A percentile compares a stretch with the other conserved stretches of the same genome.
Conservation (phyloP, 2,888 invertebrate genomes). For the Vesta saturnalis region DNA sequence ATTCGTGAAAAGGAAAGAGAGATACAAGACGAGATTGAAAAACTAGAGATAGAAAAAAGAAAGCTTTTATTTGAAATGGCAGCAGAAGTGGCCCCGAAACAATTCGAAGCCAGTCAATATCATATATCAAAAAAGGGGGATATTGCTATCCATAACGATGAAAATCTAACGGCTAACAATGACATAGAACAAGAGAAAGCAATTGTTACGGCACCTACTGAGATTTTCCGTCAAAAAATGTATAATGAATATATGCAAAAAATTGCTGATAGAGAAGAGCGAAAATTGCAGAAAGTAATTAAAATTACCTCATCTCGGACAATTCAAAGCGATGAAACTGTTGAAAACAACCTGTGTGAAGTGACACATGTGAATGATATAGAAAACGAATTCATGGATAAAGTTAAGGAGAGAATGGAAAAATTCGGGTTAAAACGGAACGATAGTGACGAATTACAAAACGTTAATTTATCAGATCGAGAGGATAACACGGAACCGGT, state of each 20-base stretch:
- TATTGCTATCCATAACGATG: slow-evolving; percentile 54
- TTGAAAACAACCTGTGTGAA: slow-evolving; percentile 29
- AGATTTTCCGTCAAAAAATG: slow-evolving; percentile 82
- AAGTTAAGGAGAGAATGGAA: slow-evolving; percentile 76
- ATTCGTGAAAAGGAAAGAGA: slow-evolving; percentile 75
- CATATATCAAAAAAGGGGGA: slow-evolving; percentile 64
- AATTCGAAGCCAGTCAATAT: slow-evolving; percentile 63
- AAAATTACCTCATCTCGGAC: slow-evolving; percentile 74
- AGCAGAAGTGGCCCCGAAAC: slow-evolving; percentile 60
- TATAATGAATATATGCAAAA: slow-evolving; percentile 84
- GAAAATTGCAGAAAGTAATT: slow-evolving; percentile 82
- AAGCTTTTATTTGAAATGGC: slow-evolving; percentile 56
- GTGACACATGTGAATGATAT: slow-evolving; percentile 66
- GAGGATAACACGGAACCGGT: slow-evolving; percentile 53
- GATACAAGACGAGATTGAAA: slow-evolving; percentile 72
- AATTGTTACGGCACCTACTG: slow-evolving; percentile 67
- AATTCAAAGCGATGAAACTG: slow-evolving; percentile 59
- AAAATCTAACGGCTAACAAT: slow-evolving; percentile 35
- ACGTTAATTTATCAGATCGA: slow-evolving; percentile 42
- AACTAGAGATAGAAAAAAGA: slow-evolving; percentile 69
- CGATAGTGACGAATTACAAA: slow-evolving; percentile 68
- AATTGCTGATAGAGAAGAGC: slow-evolving; percentile 80
- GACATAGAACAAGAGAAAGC: slow-evolving; percentile 48
- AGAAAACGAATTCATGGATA: slow-evolving; percentile 81
- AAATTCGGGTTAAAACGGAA: slow-evolving; percentile 75